Percentiles rank a stretch among this genome's conserved stretches.
phyloP scores from a whole-genome alignment of 2,888 invertebrate genomes.

The Lutraria lutraria region DNA sequence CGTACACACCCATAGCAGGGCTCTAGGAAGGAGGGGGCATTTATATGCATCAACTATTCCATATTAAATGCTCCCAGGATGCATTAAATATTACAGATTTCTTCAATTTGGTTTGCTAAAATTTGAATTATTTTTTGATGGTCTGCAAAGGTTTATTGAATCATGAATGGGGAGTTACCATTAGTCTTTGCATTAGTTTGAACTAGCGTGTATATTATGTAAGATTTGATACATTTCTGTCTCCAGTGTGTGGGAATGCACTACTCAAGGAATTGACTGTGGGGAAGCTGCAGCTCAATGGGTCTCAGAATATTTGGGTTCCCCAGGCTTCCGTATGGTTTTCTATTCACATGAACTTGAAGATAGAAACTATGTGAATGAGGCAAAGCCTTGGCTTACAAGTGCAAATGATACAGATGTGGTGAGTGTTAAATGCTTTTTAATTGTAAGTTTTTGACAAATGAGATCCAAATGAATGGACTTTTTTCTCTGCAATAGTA shows the following conservation, averaged over 20 bases:
- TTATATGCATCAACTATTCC: background rate
- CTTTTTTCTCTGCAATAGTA: background rate
- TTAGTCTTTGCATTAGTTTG: background rate
- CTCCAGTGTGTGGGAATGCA: slow-evolving; percentile 75
- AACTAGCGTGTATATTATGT: background rate
- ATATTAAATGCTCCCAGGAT: background rate
- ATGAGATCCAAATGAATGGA: background rate
- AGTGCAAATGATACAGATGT: slow-evolving; percentile 70
- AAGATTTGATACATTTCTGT: background rate
- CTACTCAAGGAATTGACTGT: slow-evolving; percentile 79
- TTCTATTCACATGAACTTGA: slow-evolving; percentile 69
- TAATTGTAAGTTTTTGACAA: background rate
- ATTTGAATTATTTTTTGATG: background rate
- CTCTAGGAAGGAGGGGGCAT: no score
- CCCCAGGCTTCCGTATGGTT: slow-evolving; percentile 71
- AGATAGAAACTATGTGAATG: slow-evolving; percentile 68
- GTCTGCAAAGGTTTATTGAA: no score
- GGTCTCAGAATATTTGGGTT: slow-evolving; percentile 77
- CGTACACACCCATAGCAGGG: no score
- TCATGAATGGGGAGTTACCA: background rate
- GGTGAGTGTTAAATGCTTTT: slow-evolving; percentile 57
- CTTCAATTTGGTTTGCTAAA: background rate
- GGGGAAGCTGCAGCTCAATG: slow-evolving; percentile 80
- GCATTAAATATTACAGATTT: no score
- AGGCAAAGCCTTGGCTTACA: slow-evolving; percentile 71